Evolutionary conservation across 1,140 invertebrate species (phyloP).

Genomic region (Riptortus pedestris): DNA sequence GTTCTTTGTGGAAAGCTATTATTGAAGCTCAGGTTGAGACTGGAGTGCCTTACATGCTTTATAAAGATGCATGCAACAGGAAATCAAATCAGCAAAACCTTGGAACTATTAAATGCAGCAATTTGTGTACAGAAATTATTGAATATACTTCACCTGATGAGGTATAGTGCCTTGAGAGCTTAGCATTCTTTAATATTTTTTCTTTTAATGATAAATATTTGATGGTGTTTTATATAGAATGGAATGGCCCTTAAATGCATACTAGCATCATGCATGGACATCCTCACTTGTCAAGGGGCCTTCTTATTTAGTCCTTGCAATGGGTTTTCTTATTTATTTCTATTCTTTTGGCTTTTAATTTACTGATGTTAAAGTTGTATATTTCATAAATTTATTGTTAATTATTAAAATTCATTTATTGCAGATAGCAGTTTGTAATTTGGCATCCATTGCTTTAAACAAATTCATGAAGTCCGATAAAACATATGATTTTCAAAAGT

Average conservation of each 20-base stretch:
- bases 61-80: slow-evolving; percentile 93
- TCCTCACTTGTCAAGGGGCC: too few species aligned
- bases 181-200: not conserved
- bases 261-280: too few species aligned
- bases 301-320: too few species aligned
- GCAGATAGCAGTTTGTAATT: slow-evolving; percentile 89
- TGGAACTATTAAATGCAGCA: slow-evolving; percentile 97
- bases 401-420: too few species aligned
- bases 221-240: too few species aligned
- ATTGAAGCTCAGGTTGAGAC: slow-evolving; percentile 96
- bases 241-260: too few species aligned
- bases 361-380: too few species aligned
- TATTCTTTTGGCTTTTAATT: too few species aligned
- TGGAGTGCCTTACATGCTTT: slow-evolving; percentile 95
- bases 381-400: too few species aligned
- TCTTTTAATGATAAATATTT: not conserved
- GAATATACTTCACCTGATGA: slow-evolving; percentile 66
- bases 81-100: slow-evolving; percentile 98
- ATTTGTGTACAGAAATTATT: slow-evolving; percentile 96
- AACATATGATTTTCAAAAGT: slow-evolving; percentile 79
- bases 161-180: too few species aligned
- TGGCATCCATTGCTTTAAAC: slow-evolving; percentile 96
- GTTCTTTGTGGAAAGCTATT: slow-evolving; percentile 86
- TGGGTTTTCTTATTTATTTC: too few species aligned
- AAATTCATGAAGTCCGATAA: slow-evolving; percentile 76